Base-by-base conservation (phyloP, 2,113 vertebrate genomes). In the Engraulis encrasicolus region DNA sequence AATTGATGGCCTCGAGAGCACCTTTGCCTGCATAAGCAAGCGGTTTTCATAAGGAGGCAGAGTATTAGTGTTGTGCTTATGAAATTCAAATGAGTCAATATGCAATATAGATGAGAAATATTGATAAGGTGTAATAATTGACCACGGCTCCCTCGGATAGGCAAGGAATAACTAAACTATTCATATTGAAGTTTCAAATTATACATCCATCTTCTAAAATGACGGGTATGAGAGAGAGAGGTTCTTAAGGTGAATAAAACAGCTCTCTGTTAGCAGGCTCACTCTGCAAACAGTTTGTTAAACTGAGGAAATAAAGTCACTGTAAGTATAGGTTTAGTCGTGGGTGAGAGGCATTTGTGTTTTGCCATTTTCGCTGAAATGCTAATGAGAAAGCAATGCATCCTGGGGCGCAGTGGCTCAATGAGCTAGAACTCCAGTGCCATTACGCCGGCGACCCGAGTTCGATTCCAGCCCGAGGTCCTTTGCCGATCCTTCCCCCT, bases 61-160 rank as follows among this genome's bases (percentile, higher is more conserved):
- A 90, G 90, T 91, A 92, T 93, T 92, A 91, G 87, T 91, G 87
- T 93, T 91, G 31, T 92, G 89, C 86, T 90, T 93, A 92, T 92
- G 92, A 91, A 92, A 93, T 93, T 94, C 86, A 91, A 92, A 95
- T 92, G 90, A 88, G 90, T 84, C 77, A 1, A 89, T 74, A 36
- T 84, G 83, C 85, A 82, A 89, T 89, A 84, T 87, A 86, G 89
- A 89, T 85, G 81, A 77, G 49, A 50, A 83, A 90, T 89, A 92
- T 89, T 91, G 90, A 93, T 92, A 88, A 91, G 84, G 74, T 80
- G n/a, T 91, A 88, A 92, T 90, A 92, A 91, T 87, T 89, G 87
- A 88, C 71, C 86, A 86, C 17, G 52, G 83, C 19, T 27, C 61
- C 23, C 61, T n/a, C 61, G 78, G 86, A 90, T 92, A 81, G 87